Evolutionary conservation across 2,113 vertebrate species (phyloP), one percentile per base, ranked within the genome.

Genomic region (Chrysemys picta): DNA sequence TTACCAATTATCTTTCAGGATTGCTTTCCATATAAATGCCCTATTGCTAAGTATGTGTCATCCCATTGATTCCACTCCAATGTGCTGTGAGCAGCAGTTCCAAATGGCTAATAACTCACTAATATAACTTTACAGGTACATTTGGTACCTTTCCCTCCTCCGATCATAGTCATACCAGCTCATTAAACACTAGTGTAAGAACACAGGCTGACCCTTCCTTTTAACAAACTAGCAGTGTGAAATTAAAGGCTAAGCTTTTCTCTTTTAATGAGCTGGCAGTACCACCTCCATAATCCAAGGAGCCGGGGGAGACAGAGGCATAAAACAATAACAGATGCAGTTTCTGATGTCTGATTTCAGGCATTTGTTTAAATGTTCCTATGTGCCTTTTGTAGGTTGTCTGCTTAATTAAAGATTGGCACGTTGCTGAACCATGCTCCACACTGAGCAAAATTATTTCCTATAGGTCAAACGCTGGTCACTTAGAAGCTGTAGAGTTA

Each of bases 101-200:
- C 97, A 98, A 97, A 96, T 59, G 82, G 88, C 93, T 97, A 98
- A 97, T 96, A 98, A 96, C 94, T 97, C 91, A 91, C 81, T 96
- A 94, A 95, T 90, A 56, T 95, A 97, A 97, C 5, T n/a, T 97
- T 97, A 94, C 95, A 94, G 95, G 93, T 97, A 97, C 94, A 95
- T 96, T 98, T 94, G 91, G 95, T 98, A 89, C 94, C 91, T 96
- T 97, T 96, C 90, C 96, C n/a, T 95, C 54, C 84, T 69, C 90
- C 49, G 85, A 94, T 95, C 96, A 93, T 89, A 97, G 97, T 94
- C 88, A 89, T 81, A 96, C n/a, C 96, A 97, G 89, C 94, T 98
- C 98, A 98, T 98, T 98, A 98, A 98, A 90, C 88, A 79, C 56
- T 86, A 45, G 59, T 82, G 82, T 93, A 94, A 94, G 95, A 97